Percentiles rank a stretch among this genome's conserved stretches.
Conservation (phyloP, 2,888 invertebrate genomes). For the Conchocele bisecta region DNA sequence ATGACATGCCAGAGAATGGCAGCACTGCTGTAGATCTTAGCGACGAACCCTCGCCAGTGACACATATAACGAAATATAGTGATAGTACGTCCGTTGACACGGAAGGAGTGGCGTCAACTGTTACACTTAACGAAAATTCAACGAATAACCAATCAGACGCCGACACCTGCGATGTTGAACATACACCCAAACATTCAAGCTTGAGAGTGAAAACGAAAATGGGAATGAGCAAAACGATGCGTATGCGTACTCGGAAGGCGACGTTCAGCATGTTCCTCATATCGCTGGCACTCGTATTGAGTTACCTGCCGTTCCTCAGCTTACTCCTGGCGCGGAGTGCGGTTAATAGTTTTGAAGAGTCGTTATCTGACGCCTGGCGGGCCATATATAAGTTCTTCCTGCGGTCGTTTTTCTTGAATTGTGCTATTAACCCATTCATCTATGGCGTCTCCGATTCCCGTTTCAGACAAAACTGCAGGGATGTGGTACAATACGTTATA, state of each 20-base stretch:
- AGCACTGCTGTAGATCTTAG: too few species aligned
- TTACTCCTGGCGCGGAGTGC: constrained; percentile 42
- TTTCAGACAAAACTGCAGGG: constrained; percentile 44
- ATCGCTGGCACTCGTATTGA: constrained; percentile 56
- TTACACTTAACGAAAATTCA: not conserved
- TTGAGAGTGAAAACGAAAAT: not conserved
- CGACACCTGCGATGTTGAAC: too few species aligned
- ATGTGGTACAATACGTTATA: too few species aligned
- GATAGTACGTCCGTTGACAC: not conserved
- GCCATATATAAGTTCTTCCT: constrained; percentile 59
- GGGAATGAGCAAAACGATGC: constrained; percentile 17
- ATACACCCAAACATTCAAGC: too few species aligned
- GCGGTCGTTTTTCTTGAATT: constrained; percentile 60
- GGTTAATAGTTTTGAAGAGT: constrained; percentile 39
- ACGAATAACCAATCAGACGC: too few species aligned
- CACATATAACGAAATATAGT: too few species aligned
- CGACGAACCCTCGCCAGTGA: too few species aligned
- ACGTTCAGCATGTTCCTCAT: constrained; percentile 62
- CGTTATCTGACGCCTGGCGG: constrained; percentile 32
- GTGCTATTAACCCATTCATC: constrained; percentile 66
- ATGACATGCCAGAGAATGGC: too few species aligned
- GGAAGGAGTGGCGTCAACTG: not conserved
- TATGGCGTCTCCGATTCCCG: constrained; percentile 63
- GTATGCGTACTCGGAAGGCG: constrained; percentile 46
- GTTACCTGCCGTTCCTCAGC: constrained; percentile 53